Evolutionary conservation across 2,797 vertebrate genomes (phyloP), one percentile per base, ranked within the genome.

Genomic region (Hydrocynus forskahlii): DNA sequence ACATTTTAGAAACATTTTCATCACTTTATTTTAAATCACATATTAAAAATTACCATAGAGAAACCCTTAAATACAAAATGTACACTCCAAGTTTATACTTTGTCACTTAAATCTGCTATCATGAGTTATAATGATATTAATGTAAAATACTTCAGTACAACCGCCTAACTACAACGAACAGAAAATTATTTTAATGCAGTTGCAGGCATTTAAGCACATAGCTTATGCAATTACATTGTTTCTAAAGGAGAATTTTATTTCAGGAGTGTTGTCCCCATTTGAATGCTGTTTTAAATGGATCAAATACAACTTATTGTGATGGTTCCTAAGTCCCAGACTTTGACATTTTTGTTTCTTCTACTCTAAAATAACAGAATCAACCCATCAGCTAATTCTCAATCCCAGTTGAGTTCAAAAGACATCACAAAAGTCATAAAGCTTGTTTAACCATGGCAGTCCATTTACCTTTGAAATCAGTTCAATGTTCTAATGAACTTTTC

Each of bases 401-500:
- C n/a, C n/a, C n/a, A n/a, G n/a, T n/a, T 70, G 63, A 68, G 67
- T 81, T 25, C 13, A 52, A 4, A 63, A n/a, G n/a, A 35, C 55
- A 59, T 21, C 7, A 45, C 5, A 4, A 59, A 9, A 59, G 62
- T 16, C 16, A 45, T 60, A 38, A 40, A 45, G 55, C 19, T 50
- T 9, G 40, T 29, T 64, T 45, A 63, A 48, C 29, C 10, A 23
- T 38, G n/a, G 19, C 62, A 21, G n/a, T 45, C 8, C 5, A 21
- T 45, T 68, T 48, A 68, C 40, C 19, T 68, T 48, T 23, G 4
- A 25, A 50, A 45, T 48, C 21, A 5, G 12, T 23, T 13, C 21
- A 21, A 50, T 16, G 45, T 14, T 25, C 6, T 25, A 70, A 52
- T 25, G 52, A 70, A 48, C 67, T 48, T 23, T 21, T 2, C 62